Base-by-base conservation (phyloP, 1,140 invertebrate species). In the Conopomorpha cramerella region DNA sequence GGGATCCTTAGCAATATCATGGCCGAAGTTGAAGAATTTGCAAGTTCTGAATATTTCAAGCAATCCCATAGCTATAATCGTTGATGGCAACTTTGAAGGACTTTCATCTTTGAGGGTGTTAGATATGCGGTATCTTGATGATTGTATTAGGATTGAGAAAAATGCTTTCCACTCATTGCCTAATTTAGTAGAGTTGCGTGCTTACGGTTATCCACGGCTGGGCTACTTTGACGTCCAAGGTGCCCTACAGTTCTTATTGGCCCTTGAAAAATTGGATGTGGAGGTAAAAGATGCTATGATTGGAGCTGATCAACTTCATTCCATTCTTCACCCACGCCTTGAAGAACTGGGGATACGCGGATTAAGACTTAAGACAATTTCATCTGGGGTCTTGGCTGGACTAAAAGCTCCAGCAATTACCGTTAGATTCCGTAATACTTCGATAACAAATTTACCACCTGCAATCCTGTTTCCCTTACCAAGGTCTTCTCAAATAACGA, bases 401-500 rank as follows among this genome's bases (percentile, higher is more conserved):
- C 76, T 95, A 1, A 88, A 91, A 45, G 84, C 81, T 16, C 81
- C 81, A 10, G 59, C 82, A 7, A 79, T 95, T n/a, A 79, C 77
- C 1, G 83, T 96, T 8, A 81, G 84, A 31, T 61, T 96, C 8
- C 81, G 84, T 10, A 91, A 94, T 53, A 94, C 92, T 1, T 92
- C 89, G 1, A 57, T 95, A 1, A 84, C 83, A 16, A 76, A 81
- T 0, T 74, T 95, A 39, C 90, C 91, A 2, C 86, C 90, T 3
- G 86, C 91, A 1, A 55, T 95, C 13, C 83, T 96, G 33, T 92
- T 94, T 50, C 90, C 92, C 0, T 82, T 96, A n/a, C 93, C 93
- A 1, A 82, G 91, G 51, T 95, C 92, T 2, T 91, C 90, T 0
- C 82, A 85, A 36, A 84, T 95, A 11, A 82, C 77, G 4, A 74